These are phyloP conservation scores for Sander vitreus DNA, from an alignment of 2,113 vertebrate species.

Conservation along the genomic window DNA sequence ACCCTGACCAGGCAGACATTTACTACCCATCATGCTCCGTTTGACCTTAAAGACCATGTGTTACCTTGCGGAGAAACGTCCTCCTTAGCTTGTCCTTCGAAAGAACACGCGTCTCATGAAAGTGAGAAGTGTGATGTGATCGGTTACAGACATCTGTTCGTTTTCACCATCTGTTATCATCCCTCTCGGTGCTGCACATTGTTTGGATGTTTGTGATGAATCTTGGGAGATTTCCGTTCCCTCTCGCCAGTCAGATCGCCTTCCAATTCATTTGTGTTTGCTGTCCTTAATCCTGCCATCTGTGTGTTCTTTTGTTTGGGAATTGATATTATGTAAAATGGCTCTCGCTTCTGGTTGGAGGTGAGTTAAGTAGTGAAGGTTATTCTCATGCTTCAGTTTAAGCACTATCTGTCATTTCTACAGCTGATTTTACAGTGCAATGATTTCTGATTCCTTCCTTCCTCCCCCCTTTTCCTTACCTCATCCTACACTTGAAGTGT, in stretches of 20 bases:
- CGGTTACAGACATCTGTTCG: slow-evolving; percentile 39
- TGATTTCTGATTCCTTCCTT: background rate
- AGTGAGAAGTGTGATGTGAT: slow-evolving; percentile 17
- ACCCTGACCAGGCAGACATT: background rate
- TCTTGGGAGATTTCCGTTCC: slow-evolving; percentile 16
- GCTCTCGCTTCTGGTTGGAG: background rate
- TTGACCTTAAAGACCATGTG: background rate
- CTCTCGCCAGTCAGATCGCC: background rate
- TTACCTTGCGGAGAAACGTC: slow-evolving; percentile 18
- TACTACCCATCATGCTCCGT: background rate
- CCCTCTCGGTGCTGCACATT: slow-evolving; percentile 13
- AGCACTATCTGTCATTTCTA: background rate
- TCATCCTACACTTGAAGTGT: background rate
- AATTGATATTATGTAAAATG: slow-evolving; percentile 40
- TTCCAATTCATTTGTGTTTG: background rate
- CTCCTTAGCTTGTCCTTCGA: background rate
- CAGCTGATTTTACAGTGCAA: background rate
- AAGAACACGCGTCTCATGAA: background rate
- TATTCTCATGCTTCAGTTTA: slow-evolving; percentile 10
- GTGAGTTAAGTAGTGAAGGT: slow-evolving; percentile 2
- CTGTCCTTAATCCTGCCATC: slow-evolving; percentile 49
- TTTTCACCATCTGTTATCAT: slow-evolving; percentile 41
- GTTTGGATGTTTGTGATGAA: slow-evolving; percentile 35
- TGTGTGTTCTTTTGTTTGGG: slow-evolving; percentile 23
- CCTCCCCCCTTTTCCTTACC: background rate